Base-by-base conservation (phyloP, 30 jellyfish, hydroid and myxozoan genomes). In the Hydractinia echinata region DNA sequence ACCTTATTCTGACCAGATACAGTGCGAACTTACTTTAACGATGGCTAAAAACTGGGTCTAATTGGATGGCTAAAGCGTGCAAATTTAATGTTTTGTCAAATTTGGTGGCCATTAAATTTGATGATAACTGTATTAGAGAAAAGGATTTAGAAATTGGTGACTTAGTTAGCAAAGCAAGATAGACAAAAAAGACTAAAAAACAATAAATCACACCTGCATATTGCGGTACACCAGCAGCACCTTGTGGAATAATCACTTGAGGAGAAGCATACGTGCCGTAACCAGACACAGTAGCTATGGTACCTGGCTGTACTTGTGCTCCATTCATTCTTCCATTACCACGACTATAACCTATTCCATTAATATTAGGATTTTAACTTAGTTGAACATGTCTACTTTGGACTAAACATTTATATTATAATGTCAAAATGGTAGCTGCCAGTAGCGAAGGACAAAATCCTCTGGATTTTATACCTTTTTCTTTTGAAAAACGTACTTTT, bases 231-330 rank as follows among this genome's bases (percentile, higher is more conserved):
- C 76, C 76, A 13, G 53, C 76, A 66, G 13, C n/a, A 74, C 51
- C 72, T 51, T 74, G 83, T 74, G 62, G 83, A n/a, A 64, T n/a
- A 4, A 64, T 64, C 7, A 64, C 74, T 74, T 74, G 83, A 30
- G 53, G 85, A 51, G 30, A 18, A 10, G 85, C 76, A 77, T 51
- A 77, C 10, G 85, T 79, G 60, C 85, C 85, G 53, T 54, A 77
- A 54, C 85, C 85, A 10, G 85, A 54, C 39, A 77, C 85, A 8
- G 85, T 77, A 18, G 66, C 85, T 9, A 77, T 77, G 15, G 54
- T 54, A 10, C 79, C 81, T 3, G 76, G 79, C 55, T 60, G 80
- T 5, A 54, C 21, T 10, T 8, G 60, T 48, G 44, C 44, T 30
- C 44, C 44, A 30, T 30, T 30, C 44, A 30, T 30, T 30, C 52